Evolutionary conservation across 2,113 vertebrate genomes (phyloP).

Genomic region (Xyrauchen texanus): DNA sequence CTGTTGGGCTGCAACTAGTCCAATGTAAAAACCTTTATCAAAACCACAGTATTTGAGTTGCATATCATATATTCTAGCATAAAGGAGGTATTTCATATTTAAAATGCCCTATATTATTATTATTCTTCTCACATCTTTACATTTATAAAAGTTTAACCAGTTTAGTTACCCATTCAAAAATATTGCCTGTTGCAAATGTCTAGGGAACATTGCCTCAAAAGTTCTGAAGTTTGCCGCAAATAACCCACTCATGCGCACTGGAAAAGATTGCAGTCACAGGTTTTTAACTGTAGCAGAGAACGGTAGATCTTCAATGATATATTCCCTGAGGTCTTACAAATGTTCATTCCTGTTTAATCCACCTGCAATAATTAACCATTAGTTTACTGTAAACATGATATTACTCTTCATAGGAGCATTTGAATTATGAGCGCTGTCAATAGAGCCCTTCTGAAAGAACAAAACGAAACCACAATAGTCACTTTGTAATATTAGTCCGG

Average conservation of each 20-base stretch:
- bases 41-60: too few relatives aligned
- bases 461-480: constrained; percentile 1
- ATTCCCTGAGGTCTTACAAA: background rate
- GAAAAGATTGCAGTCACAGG: background rate
- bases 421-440: constrained; percentile 7
- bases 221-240: background rate
- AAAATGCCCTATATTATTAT: too few relatives aligned
- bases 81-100: too few relatives aligned
- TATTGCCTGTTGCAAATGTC: too few relatives aligned
- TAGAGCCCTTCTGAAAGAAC: background rate
- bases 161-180: too few relatives aligned
- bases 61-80: too few relatives aligned
- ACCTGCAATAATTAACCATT: background rate
- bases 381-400: background rate
- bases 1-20: too few relatives aligned
- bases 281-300: background rate
- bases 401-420: background rate
- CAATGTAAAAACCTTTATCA: too few relatives aligned
- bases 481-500: constrained; percentile 9
- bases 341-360: background rate
- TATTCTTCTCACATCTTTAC: too few relatives aligned
- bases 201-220: background rate
- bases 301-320: background rate
- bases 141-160: too few relatives aligned
- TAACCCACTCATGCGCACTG: background rate